Conservation (phyloP, 2,797 vertebrate species). For the Macrochelys suwanniensis region DNA sequence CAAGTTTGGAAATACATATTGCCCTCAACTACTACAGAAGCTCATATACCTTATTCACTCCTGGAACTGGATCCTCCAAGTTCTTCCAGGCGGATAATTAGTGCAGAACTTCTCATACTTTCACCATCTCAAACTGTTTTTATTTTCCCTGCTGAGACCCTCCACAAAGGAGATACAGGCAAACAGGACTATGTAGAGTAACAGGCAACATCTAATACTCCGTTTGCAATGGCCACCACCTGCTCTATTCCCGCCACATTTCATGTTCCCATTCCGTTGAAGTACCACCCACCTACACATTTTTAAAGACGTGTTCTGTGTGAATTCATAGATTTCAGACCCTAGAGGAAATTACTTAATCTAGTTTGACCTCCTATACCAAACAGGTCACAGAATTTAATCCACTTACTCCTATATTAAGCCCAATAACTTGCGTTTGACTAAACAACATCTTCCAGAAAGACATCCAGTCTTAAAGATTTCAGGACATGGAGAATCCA, state of each 20-base stretch:
- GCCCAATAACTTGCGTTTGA: background rate
- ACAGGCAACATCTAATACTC: conserved; percentile 29
- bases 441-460: background rate
- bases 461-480: rapidly evolving
- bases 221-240: background rate
- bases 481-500: background rate
- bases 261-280: conserved; percentile 72
- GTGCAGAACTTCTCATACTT: background rate
- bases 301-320: conserved; percentile 45
- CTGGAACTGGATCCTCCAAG: background rate
- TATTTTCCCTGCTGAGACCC: background rate
- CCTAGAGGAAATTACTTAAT: background rate
- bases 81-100: background rate
- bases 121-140: background rate
- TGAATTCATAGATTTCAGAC: conserved; percentile 25
- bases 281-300: conserved; percentile 47
- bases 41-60: background rate
- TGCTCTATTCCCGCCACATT: conserved; percentile 65
- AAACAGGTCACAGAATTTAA: background rate
- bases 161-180: background rate
- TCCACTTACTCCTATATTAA: background rate
- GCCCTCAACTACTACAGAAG: conserved; percentile 29
- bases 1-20: conserved; percentile 38
- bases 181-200: background rate
- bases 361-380: background rate